These are phyloP conservation scores for Sinelater perroti DNA, from an alignment of 2,888 invertebrate genomes.

Conservation along the genomic window DNA sequence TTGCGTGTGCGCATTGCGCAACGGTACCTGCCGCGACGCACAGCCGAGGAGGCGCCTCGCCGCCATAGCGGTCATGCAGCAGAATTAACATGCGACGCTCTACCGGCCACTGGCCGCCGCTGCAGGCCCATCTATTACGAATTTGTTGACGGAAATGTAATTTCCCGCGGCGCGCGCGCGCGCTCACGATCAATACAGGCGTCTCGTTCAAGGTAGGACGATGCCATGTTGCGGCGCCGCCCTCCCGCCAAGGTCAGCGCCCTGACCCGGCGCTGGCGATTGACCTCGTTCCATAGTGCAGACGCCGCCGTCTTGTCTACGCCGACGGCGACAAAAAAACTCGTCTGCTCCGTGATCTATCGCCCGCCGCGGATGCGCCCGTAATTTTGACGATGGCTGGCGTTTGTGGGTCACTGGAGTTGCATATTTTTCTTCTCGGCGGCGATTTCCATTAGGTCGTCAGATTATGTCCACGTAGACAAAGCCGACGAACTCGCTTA, in stretches of 20 bases:
- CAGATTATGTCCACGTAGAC: no score
- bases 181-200: conserved; percentile 42
- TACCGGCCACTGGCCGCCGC: background rate
- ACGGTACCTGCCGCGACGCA: conserved; percentile 24
- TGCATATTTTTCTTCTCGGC: no score
- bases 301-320: conserved; percentile 45
- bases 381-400: background rate
- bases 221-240: conserved; percentile 47
- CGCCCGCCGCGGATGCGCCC: background rate
- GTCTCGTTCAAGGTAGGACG: conserved; percentile 49
- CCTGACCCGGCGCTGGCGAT: conserved; percentile 56
- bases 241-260: conserved; percentile 53
- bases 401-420: conserved; percentile 14
- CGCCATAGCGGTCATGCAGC: background rate
- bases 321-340: conserved; percentile 23
- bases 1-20: conserved; percentile 35
- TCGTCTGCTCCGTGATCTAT: conserved; percentile 18
- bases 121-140: conserved; percentile 9
- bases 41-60: background rate
- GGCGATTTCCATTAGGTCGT: no score
- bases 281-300: conserved; percentile 55
- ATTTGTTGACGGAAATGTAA: conserved; percentile 45
- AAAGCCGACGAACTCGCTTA: no score
- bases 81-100: background rate
- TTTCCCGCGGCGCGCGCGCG: conserved; percentile 34